Percentiles rank a stretch among this genome's conserved stretches.
Evolutionary conservation across 2,113 vertebrate genomes (phyloP).

Genomic region (Eclectus roratus): DNA sequence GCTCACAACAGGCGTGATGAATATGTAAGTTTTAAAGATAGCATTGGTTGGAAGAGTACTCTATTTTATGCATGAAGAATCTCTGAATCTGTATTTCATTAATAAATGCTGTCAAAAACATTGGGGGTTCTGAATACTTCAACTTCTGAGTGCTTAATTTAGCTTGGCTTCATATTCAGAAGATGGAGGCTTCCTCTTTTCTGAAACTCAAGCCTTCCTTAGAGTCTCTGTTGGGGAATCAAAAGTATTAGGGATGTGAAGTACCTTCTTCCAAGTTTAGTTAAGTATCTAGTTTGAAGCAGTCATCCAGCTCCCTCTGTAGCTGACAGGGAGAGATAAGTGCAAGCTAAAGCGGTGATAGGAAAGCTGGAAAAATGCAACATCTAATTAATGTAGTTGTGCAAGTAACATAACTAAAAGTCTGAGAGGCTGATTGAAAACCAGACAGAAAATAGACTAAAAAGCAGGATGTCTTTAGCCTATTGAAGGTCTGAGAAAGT

Average conservation of each 20-base stretch:
- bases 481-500: background rate
- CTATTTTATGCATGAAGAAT: background rate
- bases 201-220: background rate
- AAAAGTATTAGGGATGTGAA: background rate
- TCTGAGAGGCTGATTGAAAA: background rate
- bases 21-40: background rate
- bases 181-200: background rate
- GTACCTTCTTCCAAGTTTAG: background rate
- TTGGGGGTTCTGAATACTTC: background rate
- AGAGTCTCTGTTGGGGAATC: background rate
- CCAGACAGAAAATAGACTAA: background rate
- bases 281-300: background rate
- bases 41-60: background rate
- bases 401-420: background rate
- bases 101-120: background rate
- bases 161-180: background rate
- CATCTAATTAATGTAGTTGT: constrained; percentile 25
- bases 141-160: background rate
- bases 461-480: background rate
- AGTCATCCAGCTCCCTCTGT: constrained; percentile 44
- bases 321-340: constrained; percentile 39
- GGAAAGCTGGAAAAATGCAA: background rate
- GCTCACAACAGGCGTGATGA: background rate
- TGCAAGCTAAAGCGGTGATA: constrained; percentile 6
- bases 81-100: background rate